phyloP scores from a whole-genome alignment of 2,888 invertebrate species.

The Punctoribates punctum region DNA sequence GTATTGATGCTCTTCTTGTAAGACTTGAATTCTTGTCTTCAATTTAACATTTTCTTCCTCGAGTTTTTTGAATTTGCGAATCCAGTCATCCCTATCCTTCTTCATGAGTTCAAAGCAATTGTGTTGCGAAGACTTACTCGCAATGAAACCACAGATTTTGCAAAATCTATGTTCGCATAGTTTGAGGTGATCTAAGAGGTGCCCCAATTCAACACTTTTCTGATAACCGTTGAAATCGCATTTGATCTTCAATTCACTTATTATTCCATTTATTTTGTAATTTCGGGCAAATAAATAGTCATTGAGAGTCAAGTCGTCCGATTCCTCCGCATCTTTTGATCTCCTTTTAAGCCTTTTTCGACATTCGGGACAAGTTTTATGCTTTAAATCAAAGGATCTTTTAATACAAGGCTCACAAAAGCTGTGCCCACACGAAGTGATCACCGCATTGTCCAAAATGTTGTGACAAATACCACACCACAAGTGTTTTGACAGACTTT shows the following conservation, averaged over 20 bases:
- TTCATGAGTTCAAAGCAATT: not conserved
- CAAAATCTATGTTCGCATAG: not conserved
- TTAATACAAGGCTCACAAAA: not conserved
- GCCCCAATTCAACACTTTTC: not conserved
- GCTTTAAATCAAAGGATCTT: not conserved
- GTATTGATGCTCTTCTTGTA: too few relatives aligned
- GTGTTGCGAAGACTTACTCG: not conserved
- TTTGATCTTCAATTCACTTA: not conserved
- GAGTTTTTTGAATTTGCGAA: too few relatives aligned
- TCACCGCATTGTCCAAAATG: not conserved
- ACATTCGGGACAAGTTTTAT: not conserved
- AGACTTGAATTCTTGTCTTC: too few relatives aligned
- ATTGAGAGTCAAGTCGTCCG: not conserved
- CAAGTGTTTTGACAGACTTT: not conserved
- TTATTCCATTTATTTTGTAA: not conserved
- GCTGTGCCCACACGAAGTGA: not conserved
- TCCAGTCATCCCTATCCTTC: not conserved
- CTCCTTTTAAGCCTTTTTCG: not conserved
- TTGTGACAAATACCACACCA: not conserved
- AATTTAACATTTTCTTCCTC: too few relatives aligned
- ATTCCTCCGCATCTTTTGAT: not conserved
- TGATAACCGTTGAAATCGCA: not conserved
- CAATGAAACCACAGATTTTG: not conserved
- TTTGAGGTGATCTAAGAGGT: not conserved
- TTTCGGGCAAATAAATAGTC: not conserved